Evolutionary conservation across 1,140 invertebrate species (phyloP).

Genomic region (Zaprionus ornatus): DNA sequence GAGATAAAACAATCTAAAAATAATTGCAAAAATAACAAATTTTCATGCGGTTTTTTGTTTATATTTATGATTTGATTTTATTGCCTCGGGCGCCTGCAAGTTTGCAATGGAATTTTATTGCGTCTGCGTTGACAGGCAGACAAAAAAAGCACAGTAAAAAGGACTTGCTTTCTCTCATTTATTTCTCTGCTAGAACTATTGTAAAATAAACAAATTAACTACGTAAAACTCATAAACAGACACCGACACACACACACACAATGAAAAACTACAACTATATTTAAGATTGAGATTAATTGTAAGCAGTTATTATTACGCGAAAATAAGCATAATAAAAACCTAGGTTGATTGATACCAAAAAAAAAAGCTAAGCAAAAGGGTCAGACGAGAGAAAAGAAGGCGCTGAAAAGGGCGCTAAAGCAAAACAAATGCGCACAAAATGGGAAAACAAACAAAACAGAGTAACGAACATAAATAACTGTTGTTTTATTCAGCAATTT

Average conservation of each 20-base stretch:
- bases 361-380: constrained; percentile 4
- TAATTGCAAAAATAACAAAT: background rate
- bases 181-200: constrained; percentile 52
- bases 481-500: constrained; percentile 79
- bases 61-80: constrained; percentile 5
- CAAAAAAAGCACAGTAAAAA: background rate
- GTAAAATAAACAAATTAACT: constrained; percentile 66
- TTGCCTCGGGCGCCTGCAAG: background rate
- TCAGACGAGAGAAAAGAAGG: background rate
- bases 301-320: constrained; percentile 76
- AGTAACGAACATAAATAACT: constrained; percentile 77
- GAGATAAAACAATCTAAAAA: background rate
- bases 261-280: constrained; percentile 25
- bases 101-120: background rate
- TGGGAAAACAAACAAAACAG: constrained; percentile 55
- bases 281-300: constrained; percentile 71
- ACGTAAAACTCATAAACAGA: constrained; percentile 49
- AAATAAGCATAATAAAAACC: constrained; percentile 76
- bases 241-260: constrained; percentile 13
- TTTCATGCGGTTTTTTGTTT: background rate
- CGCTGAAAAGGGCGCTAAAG: constrained; percentile 1
- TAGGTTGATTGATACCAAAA: constrained; percentile 68
- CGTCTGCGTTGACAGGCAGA: background rate
- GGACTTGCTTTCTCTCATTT: constrained; percentile 19
- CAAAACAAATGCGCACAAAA: constrained; percentile 49